A percentile compares a stretch with the other conserved stretches of the same genome.
Conservation (phyloP, 2,113 vertebrate species). For the Heteronetta atricapilla region DNA sequence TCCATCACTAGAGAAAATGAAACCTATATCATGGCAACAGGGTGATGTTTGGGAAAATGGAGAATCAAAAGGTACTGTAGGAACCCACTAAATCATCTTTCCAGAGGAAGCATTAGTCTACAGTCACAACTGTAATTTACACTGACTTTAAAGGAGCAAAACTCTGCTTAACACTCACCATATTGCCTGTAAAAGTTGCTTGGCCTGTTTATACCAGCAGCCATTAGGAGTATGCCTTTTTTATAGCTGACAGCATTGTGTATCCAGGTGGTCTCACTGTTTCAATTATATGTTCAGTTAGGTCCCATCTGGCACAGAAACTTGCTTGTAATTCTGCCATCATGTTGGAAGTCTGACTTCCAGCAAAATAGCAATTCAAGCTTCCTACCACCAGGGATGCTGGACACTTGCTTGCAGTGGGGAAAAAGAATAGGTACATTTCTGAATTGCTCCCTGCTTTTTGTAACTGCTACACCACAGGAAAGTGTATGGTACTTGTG, state of each 20-base stretch:
- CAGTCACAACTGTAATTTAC: not conserved
- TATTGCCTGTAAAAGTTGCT: not conserved
- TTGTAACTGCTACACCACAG: not conserved
- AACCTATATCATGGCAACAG: not conserved
- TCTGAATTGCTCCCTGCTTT: not conserved
- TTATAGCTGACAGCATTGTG: not conserved
- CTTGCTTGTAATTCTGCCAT: not conserved
- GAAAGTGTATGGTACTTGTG: not conserved
- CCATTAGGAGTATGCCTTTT: not conserved
- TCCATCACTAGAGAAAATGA: constrained; percentile 17
- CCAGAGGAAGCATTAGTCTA: not conserved
- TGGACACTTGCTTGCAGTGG: not conserved
- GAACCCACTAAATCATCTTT: not conserved
- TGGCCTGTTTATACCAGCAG: not conserved
- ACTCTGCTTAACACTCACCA: not conserved
- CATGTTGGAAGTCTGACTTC: not conserved
- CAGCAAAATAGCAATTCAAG: not conserved
- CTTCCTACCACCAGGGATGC: not conserved
- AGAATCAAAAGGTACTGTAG: not conserved
- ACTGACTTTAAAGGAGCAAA: not conserved
- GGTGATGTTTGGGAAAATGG: not conserved
- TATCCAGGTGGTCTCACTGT: constrained; percentile 23
- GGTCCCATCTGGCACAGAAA: not conserved
- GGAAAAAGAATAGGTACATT: not conserved
- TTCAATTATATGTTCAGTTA: constrained; percentile 16